Evolutionary conservation across 2,888 invertebrate genomes (phyloP).

Genomic region (Apodemia mormo): DNA sequence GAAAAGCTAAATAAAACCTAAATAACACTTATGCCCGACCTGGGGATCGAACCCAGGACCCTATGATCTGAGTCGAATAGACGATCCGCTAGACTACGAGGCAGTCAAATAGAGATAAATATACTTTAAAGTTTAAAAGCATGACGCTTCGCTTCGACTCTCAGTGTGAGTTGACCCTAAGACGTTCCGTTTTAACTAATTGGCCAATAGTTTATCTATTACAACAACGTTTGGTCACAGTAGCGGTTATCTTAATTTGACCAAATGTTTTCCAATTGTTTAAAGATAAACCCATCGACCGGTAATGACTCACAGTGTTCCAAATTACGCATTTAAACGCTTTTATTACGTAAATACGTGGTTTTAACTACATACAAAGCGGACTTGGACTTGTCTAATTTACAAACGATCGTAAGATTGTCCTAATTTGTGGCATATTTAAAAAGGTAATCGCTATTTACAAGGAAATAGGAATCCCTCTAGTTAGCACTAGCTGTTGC

Average conservation of each 20-base stretch:
- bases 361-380: background rate
- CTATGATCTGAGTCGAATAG: too few species aligned
- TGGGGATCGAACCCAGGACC: too few species aligned
- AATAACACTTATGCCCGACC: too few species aligned
- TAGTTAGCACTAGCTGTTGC: too few species aligned
- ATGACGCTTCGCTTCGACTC: too few species aligned
- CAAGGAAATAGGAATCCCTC: too few species aligned
- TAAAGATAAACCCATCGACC: background rate
- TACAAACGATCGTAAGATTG: background rate
- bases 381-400: background rate
- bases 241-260: slow-evolving; percentile 11
- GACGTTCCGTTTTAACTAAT: background rate
- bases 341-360: slow-evolving; percentile 1
- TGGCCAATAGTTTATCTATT: slow-evolving; percentile 7
- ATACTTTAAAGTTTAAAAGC: too few species aligned
- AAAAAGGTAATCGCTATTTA: background rate
- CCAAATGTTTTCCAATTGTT: slow-evolving; percentile 12
- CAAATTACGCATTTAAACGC: slow-evolving; percentile 3
- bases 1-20: too few species aligned
- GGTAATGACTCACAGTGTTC: slow-evolving; percentile 10
- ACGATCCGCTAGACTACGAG: too few species aligned
- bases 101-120: too few species aligned
- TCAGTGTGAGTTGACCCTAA: background rate
- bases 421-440: background rate
- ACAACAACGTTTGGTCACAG: slow-evolving; percentile 1